Conservation (phyloP, 2,797 vertebrate genomes). For the Ctenosaura bakeri region DNA sequence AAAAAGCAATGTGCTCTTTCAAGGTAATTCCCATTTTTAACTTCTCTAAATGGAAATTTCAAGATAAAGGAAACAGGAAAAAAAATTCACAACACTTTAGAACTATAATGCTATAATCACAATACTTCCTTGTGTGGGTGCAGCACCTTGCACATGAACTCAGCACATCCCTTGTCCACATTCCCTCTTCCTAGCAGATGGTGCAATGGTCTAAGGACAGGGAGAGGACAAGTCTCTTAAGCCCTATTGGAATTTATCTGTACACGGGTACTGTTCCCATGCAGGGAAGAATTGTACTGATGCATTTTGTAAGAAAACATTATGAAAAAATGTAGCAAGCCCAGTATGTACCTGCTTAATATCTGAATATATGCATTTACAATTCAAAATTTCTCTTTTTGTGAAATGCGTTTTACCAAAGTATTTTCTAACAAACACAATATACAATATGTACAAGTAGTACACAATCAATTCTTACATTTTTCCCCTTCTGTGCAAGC, state of each 20-base stretch:
- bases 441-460: conserved; percentile 72
- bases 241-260: background rate
- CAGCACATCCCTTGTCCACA: background rate
- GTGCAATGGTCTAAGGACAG: background rate
- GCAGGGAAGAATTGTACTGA: background rate
- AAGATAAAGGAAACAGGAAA: conserved; percentile 72
- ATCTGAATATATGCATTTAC: conserved; percentile 67
- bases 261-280: background rate
- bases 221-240: background rate
- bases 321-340: conserved; percentile 80
- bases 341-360: conserved; percentile 62
- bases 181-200: background rate
- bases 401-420: conserved; percentile 70
- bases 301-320: conserved; percentile 78
- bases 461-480: conserved; percentile 51
- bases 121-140: background rate
- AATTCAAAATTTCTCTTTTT: conserved; percentile 65
- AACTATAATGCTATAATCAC: conserved; percentile 68
- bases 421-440: conserved; percentile 55
- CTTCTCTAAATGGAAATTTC: conserved; percentile 81
- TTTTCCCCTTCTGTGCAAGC: background rate
- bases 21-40: conserved; percentile 78
- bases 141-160: background rate
- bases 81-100: conserved; percentile 73
- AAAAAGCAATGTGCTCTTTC: conserved; percentile 84